These are phyloP conservation scores for Xylocampa areola DNA, from an alignment of 2,888 invertebrate species.

Conservation along the genomic window DNA sequence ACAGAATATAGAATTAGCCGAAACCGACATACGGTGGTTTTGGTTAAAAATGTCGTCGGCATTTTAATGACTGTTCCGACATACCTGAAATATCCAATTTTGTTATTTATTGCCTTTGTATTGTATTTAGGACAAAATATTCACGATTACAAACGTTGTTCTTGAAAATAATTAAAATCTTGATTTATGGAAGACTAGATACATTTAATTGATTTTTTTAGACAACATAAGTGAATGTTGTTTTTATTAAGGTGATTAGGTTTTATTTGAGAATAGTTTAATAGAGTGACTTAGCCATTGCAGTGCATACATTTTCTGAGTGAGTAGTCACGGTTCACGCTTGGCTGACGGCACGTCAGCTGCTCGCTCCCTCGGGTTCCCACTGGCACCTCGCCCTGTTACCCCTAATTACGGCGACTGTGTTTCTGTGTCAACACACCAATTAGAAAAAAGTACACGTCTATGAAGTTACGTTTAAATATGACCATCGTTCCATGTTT, in stretches of 20 bases:
- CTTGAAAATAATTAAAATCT: constrained; percentile 69
- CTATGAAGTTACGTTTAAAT: constrained; percentile 19
- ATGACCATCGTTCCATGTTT: constrained; percentile 17
- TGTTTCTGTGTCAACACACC: constrained; percentile 78
- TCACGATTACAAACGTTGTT: constrained; percentile 68
- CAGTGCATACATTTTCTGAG: constrained; percentile 70
- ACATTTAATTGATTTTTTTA: constrained; percentile 57
- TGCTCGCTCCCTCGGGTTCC: constrained; percentile 73
- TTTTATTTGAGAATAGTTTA: constrained; percentile 39
- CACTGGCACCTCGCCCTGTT: constrained; percentile 67
- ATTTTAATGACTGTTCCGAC: constrained; percentile 79
- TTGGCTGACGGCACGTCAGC: constrained; percentile 71
- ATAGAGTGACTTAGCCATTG: constrained; percentile 54
- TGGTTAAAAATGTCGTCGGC: constrained; percentile 79
- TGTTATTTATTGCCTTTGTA: constrained; percentile 83
- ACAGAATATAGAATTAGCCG: constrained; percentile 78
- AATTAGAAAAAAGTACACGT: constrained; percentile 59
- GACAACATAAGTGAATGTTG: constrained; percentile 43
- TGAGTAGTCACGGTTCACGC: constrained; percentile 70
- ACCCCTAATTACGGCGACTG: constrained; percentile 79
- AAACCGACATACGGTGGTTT: constrained; percentile 70
- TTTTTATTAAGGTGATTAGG: constrained; percentile 45
- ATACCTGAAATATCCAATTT: constrained; percentile 82
- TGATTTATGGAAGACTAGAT: constrained; percentile 70
- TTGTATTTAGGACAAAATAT: constrained; percentile 73